Evolutionary conservation across 2,888 invertebrate genomes (phyloP), one percentile per base, ranked within the genome.

Genomic region (Dolichomitus sp.): DNA sequence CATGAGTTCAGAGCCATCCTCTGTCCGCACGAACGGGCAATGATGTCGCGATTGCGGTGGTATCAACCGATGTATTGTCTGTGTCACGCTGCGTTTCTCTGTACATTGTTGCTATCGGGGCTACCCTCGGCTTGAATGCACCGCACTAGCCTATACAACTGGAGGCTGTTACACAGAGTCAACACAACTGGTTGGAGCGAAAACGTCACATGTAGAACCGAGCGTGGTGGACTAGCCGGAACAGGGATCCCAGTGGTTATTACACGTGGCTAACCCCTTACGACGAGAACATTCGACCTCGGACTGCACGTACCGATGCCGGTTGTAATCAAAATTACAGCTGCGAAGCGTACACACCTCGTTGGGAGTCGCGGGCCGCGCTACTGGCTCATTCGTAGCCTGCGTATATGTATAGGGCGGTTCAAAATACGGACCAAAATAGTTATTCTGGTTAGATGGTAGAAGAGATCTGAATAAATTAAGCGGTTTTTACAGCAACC

Each of bases 271-370:
- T 84, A 75, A 69, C 37, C 82, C 70, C 76, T 76, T 69, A 63
- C 63, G 50, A 76, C 30, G 27, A 45, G 70, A 59, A 63, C 81
- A 61, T 80, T 75, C 81, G 83, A 83, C 81, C 86, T 77, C 86
- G 81, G 84, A 86, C 52, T 87, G 69, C 85, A 83, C 85, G 81
- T 83, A 84, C 37, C 23, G 30, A 19, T 37, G 33, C 17, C 68
- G 84, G 84, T 85, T 85, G 87, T 87, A 85, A 88, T 88, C 87
- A 86, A 88, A 90, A 89, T 88, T 89, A 90, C 81, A 73, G 73
- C 65, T 79, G 52, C 76, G 70, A 70, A 50, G 42, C 61, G 70
- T 65, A 52, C 57, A 17, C 57, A 42, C 23, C 57, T 63, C 70
- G 65, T 66, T 50, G 40, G 30, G 42, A 40, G 30, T 52, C 40